These are phyloP conservation scores for Trisateles emortualis DNA, from an alignment of 2,888 invertebrate species.

Conservation along the genomic window DNA sequence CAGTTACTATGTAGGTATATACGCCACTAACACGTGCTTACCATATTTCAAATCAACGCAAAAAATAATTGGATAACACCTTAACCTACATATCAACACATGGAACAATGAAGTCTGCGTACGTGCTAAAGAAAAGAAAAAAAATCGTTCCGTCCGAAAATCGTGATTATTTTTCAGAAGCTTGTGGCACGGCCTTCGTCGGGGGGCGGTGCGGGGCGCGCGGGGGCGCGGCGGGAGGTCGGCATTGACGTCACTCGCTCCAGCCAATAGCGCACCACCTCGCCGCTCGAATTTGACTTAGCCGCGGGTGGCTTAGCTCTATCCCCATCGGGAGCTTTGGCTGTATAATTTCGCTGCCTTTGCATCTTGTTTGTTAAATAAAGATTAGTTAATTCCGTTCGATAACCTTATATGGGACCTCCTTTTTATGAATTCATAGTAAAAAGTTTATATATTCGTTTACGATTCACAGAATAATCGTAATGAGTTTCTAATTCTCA, in stretches of 20 bases:
- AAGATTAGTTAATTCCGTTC: constrained; percentile 47
- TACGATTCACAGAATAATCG: constrained; percentile 1
- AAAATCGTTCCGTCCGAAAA: constrained; percentile 71
- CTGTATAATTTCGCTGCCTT: constrained; percentile 53
- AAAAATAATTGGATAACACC: constrained; percentile 42
- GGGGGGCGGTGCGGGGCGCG: constrained; percentile 58
- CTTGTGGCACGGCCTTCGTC: constrained; percentile 75
- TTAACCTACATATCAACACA: constrained; percentile 42
- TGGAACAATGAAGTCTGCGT: constrained; percentile 54
- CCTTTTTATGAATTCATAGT: not conserved
- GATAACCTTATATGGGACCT: constrained; percentile 37
- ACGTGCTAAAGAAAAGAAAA: constrained; percentile 54
- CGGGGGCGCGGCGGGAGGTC: constrained; percentile 74
- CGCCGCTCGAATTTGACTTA: constrained; percentile 69
- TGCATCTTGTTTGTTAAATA: constrained; percentile 55
- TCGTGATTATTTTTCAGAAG: constrained; percentile 82
- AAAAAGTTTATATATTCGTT: constrained; percentile 23
- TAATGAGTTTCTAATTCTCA: constrained; percentile 9
- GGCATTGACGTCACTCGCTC: constrained; percentile 83
- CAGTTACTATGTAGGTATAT: constrained; percentile 11
- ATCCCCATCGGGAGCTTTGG: constrained; percentile 64
- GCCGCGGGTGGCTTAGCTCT: constrained; percentile 67
- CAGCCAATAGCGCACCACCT: constrained; percentile 73
- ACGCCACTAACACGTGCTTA: constrained; percentile 44
- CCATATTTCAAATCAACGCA: constrained; percentile 39